Evolutionary conservation across 1,140 invertebrate species (phyloP).

Genomic region (Listronotus bonariensis): DNA sequence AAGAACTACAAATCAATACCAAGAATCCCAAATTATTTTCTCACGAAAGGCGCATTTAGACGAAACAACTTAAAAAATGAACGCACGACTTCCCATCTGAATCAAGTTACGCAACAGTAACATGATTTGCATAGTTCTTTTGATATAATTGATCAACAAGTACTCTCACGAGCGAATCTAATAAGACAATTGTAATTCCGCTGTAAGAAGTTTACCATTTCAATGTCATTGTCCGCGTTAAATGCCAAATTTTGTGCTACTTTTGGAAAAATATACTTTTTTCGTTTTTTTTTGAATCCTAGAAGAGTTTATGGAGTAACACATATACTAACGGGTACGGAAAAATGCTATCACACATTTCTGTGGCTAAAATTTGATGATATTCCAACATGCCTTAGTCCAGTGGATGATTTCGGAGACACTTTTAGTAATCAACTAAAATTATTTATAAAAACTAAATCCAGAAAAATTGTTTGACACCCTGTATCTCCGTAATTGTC

Average conservation of each 20-base stretch:
- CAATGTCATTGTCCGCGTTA: constrained; percentile 2
- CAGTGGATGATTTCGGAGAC: too few species aligned
- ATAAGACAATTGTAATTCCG: background rate
- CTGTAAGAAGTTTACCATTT: background rate
- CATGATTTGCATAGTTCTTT: constrained; percentile 1
- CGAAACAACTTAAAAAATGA: background rate
- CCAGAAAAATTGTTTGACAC: too few species aligned
- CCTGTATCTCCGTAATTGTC: too few species aligned
- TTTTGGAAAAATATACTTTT: background rate
- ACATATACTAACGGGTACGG: too few species aligned
- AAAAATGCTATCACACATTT: too few species aligned
- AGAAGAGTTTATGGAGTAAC: too few species aligned
- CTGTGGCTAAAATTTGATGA: too few species aligned
- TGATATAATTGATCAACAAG: constrained; percentile 1
- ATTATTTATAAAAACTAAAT: too few species aligned
- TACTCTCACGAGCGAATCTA: constrained; percentile 1
- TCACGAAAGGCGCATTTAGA: background rate
- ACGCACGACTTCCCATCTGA: constrained; percentile 6
- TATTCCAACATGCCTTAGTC: too few species aligned
- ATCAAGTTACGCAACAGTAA: constrained; percentile 4
- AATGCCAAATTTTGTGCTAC: background rate
- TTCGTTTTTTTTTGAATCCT: too few species aligned
- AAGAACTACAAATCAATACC: too few species aligned
- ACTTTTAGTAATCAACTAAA: too few species aligned
- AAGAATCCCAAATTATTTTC: background rate